These are phyloP conservation scores for Stegophylla sp. DNA, from an alignment of 2,888 invertebrate genomes.

Conservation along the genomic window DNA sequence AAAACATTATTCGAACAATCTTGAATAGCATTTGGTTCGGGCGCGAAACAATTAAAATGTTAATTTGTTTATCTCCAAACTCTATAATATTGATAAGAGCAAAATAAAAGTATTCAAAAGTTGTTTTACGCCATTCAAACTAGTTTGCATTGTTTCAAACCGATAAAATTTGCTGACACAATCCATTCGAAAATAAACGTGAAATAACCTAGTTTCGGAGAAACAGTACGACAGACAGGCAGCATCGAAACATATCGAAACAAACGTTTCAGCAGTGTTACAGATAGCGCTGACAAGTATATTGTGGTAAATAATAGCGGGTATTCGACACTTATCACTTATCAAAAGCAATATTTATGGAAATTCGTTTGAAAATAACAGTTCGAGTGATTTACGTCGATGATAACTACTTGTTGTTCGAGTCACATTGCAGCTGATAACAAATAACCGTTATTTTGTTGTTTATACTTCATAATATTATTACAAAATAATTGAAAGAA, in stretches of 20 bases:
- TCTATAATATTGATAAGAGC: not conserved
- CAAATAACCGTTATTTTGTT: no score
- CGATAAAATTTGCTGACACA: conserved; percentile 23
- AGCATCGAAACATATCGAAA: conserved; percentile 17
- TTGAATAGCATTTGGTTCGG: not conserved
- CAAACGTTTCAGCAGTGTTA: conserved; percentile 14
- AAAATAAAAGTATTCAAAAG: not conserved
- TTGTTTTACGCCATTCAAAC: not conserved
- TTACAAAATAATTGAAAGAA: no score
- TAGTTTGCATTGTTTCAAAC: conserved; percentile 28
- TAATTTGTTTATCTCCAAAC: not conserved
- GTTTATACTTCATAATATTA: no score
- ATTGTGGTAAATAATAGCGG: not conserved
- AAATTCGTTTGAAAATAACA: conserved; percentile 5
- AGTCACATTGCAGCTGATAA: not conserved
- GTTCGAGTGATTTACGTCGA: not conserved
- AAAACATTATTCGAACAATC: not conserved
- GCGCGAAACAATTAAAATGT: not conserved
- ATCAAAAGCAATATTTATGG: not conserved
- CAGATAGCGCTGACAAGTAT: conserved; percentile 13
- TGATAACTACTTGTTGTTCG: not conserved
- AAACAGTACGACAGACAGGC: conserved; percentile 1
- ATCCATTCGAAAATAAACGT: not conserved
- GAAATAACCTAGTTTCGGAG: conserved; percentile 32
- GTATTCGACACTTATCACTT: not conserved